phyloP scores from a whole-genome alignment of 2,113 vertebrate genomes.

The Rhombomys opimus region DNA sequence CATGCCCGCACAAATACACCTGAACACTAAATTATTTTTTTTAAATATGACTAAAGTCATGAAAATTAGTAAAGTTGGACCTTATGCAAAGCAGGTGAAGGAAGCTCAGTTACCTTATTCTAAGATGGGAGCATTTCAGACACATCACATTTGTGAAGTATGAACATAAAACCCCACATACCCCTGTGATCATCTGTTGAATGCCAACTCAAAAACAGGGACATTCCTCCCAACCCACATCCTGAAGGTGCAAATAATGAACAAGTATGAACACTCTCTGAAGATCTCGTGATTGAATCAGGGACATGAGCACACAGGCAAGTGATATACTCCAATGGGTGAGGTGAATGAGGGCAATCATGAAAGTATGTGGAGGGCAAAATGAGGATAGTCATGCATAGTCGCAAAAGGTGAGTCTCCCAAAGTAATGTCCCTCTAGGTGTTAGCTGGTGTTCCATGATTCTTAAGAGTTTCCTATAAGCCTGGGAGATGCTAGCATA shows the following conservation, averaged over 20 bases:
- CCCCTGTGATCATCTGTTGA: neutral
- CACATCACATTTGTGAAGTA: neutral
- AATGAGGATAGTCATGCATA: neutral
- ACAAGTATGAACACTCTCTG: neutral
- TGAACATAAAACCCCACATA: neutral
- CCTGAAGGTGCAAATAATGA: neutral
- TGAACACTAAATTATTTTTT: neutral
- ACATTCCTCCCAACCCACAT: neutral
- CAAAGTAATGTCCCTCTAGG: constrained; percentile 6
- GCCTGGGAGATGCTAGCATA: neutral
- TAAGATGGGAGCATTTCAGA: neutral
- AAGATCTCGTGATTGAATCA: neutral
- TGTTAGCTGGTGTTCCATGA: neutral
- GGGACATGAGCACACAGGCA: neutral
- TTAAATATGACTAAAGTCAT: constrained; percentile 14
- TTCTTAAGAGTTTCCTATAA: neutral
- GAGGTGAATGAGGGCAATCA: neutral
- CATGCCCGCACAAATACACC: neutral
- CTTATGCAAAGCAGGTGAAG: neutral
- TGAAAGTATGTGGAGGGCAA: neutral
- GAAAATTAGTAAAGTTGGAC: constrained; percentile 40
- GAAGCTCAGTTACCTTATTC: neutral
- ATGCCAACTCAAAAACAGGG: neutral
- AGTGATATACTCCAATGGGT: neutral
- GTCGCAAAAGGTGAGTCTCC: constrained; percentile 21